A percentile compares a stretch with the other conserved stretches of the same genome.
Evolutionary conservation across 2,113 vertebrate species (phyloP).

Genomic region (Apodemus speciosus): DNA sequence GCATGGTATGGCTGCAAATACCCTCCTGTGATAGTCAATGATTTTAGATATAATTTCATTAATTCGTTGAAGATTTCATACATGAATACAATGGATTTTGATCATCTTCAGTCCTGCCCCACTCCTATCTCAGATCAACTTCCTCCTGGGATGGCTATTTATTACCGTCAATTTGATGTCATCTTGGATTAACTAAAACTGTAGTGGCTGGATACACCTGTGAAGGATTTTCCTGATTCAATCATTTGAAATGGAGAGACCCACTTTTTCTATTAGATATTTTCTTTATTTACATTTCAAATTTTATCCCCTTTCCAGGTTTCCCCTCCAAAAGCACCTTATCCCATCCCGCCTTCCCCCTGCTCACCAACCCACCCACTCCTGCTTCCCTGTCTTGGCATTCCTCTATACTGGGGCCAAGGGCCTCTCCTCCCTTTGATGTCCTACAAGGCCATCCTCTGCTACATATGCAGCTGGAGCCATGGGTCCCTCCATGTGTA

Average conservation of each 20-base stretch:
- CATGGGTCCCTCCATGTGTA: no score
- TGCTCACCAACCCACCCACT: no score
- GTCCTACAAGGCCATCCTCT: no score
- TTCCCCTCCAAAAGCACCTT: no score
- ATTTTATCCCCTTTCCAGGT: no score
- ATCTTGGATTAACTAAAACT: background rate
- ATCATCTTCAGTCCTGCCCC: background rate
- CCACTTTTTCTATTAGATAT: background rate
- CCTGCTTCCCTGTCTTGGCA: no score
- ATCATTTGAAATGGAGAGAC: background rate
- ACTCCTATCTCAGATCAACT: background rate
- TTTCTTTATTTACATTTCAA: no score
- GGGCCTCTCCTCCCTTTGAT: no score
- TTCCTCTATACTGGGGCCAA: no score
- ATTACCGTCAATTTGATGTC: background rate
- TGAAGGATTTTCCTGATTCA: background rate
- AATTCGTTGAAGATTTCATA: background rate
- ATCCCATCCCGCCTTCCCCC: no score
- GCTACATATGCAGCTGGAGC: no score
- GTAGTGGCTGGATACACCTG: background rate
- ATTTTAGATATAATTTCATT: background rate
- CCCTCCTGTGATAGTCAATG: background rate
- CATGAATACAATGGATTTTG: background rate
- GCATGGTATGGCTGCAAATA: background rate
- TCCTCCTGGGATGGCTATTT: background rate